phyloP scores from a whole-genome alignment of 30 jellyfish, hydroid and myxozoan species.

The Pelagia noctiluca region DNA sequence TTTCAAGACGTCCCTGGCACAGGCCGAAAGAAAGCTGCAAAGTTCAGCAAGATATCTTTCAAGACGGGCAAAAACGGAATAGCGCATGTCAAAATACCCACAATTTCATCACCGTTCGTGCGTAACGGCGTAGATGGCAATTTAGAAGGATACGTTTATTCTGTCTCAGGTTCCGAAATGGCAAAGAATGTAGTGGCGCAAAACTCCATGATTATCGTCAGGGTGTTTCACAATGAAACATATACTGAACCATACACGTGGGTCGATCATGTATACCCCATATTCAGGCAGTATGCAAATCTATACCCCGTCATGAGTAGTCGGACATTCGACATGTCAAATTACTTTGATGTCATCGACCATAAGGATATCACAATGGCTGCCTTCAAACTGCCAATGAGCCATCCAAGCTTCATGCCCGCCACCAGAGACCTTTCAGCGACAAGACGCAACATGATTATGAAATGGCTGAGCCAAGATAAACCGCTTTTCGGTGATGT shows the following conservation, averaged over 20 bases:
- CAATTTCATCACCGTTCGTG: constrained; percentile 15
- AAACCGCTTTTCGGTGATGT: constrained; percentile 38
- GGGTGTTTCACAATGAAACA: constrained; percentile 12
- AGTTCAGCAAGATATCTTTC: background rate
- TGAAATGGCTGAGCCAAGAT: constrained; percentile 39
- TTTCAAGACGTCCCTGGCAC: background rate
- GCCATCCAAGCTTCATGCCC: constrained; percentile 64
- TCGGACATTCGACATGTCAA: constrained; percentile 36
- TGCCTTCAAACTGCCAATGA: constrained; percentile 45
- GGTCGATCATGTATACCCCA: constrained; percentile 50
- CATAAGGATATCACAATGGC: constrained; percentile 36
- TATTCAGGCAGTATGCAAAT: constrained; percentile 44
- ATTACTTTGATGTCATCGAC: constrained; percentile 47
- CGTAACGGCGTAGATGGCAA: constrained; percentile 54
- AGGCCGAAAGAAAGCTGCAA: background rate
- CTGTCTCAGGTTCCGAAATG: constrained; percentile 20
- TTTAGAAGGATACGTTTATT: constrained; percentile 37
- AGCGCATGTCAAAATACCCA: constrained; percentile 13
- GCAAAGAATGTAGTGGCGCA: background rate
- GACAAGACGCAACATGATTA: constrained; percentile 21
- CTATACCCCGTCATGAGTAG: constrained; percentile 56
- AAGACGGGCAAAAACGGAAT: constrained; percentile 18
- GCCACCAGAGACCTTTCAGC: constrained; percentile 53
- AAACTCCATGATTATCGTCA: constrained; percentile 16
- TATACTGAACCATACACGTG: constrained; percentile 30